These are phyloP conservation scores for Dolichoris vasculosae DNA, from an alignment of 1,140 invertebrate genomes.

Conservation along the genomic window DNA sequence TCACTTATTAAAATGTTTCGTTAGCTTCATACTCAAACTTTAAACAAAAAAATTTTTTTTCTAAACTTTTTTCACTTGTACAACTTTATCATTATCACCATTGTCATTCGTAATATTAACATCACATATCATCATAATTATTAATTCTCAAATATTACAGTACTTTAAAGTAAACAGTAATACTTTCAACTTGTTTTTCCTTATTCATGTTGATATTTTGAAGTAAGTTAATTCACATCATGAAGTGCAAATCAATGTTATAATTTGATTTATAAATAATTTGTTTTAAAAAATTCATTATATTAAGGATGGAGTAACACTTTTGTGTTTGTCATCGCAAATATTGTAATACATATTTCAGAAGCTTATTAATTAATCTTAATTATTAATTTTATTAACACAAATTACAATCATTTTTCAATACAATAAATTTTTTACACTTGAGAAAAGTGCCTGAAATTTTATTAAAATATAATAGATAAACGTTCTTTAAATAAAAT, in stretches of 20 bases:
- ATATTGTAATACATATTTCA: neutral
- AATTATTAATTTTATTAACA: no score
- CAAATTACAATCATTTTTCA: neutral
- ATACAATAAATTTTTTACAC: neutral
- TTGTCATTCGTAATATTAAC: neutral
- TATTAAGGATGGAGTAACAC: neutral
- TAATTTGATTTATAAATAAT: constrained; percentile 20
- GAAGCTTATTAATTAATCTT: neutral
- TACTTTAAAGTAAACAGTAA: constrained; percentile 69
- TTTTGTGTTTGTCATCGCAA: neutral
- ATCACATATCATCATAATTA: neutral
- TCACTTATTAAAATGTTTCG: constrained; percentile 33
- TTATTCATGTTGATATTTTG: constrained; percentile 28
- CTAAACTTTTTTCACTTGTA: constrained; percentile 20
- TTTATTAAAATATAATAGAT: neutral
- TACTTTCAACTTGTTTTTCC: constrained; percentile 69
- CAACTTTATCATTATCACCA: neutral
- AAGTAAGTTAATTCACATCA: constrained; percentile 15
- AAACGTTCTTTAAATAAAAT: neutral
- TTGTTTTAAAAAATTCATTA: neutral
- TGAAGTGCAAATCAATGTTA: constrained; percentile 15
- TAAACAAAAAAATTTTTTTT: constrained; percentile 52
- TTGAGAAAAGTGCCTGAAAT: neutral
- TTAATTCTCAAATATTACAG: constrained; percentile 58
- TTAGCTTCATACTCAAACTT: constrained; percentile 48